Evolutionary conservation across 2,888 invertebrate species (phyloP).

Genomic region (Fissipunctia ypsillon): DNA sequence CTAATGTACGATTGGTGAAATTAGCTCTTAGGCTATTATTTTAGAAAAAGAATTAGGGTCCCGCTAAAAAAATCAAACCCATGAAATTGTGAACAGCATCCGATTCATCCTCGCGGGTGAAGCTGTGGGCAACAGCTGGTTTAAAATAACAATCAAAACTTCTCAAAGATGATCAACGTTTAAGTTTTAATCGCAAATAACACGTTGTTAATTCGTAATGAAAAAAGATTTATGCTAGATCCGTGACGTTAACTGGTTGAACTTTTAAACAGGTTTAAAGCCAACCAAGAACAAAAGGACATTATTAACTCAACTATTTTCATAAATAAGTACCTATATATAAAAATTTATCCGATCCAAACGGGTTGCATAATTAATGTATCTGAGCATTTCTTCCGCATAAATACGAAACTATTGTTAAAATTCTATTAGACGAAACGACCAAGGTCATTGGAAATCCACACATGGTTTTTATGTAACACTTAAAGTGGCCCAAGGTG

Average conservation of each 20-base stretch:
- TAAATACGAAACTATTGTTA: constrained; percentile 38
- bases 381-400: constrained; percentile 62
- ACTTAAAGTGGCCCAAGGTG: constrained; percentile 66
- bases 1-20: too few species aligned
- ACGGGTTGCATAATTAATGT: constrained; percentile 54
- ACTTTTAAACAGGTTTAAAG: constrained; percentile 35
- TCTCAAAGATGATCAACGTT: constrained; percentile 8
- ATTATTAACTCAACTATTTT: constrained; percentile 32
- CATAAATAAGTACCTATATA: too few species aligned
- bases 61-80: too few species aligned
- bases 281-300: constrained; percentile 49
- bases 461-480: constrained; percentile 63
- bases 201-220: neutral
- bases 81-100: too few species aligned
- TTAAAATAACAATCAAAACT: neutral
- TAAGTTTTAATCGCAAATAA: constrained; percentile 23
- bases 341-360: constrained; percentile 45
- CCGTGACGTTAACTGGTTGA: constrained; percentile 17
- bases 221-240: constrained; percentile 22
- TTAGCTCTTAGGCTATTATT: too few species aligned
- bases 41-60: too few species aligned
- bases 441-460: constrained; percentile 55
- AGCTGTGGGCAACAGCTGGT: too few species aligned
- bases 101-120: too few species aligned
- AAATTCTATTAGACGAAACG: constrained; percentile 38